Evolutionary conservation across 2,797 vertebrate species (phyloP).

Genomic region (Pagetopsis macropterus): DNA sequence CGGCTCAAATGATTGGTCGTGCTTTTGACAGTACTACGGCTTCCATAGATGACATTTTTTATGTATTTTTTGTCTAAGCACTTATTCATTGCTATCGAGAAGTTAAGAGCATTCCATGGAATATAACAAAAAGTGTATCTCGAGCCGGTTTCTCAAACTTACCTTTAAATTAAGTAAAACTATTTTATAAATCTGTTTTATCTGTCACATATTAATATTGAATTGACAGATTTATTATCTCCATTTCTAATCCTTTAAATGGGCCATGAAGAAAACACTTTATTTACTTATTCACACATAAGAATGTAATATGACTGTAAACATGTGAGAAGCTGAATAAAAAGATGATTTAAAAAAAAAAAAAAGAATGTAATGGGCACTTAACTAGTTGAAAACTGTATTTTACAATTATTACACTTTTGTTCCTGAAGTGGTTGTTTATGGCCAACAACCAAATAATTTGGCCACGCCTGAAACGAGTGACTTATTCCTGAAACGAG

Average conservation of each 20-base stretch:
- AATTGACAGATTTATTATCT: not conserved
- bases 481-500: not conserved
- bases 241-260: not conserved
- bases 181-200: not conserved
- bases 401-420: not conserved
- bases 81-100: too few species aligned
- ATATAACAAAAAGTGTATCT: too few species aligned
- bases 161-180: not conserved
- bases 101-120: too few species aligned
- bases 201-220: not conserved
- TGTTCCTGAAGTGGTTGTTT: too few species aligned
- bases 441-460: not conserved
- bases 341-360: too few species aligned
- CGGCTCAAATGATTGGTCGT: too few species aligned
- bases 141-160: too few species aligned
- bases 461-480: not conserved
- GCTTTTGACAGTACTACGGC: too few species aligned
- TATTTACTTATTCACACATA: not conserved
- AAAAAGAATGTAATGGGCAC: not conserved
- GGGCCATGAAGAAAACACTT: not conserved
- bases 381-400: not conserved
- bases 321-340: too few species aligned
- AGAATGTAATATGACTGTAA: not conserved
- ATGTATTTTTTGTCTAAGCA: too few species aligned
- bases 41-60: too few species aligned